Percentiles rank a stretch among this genome's conserved stretches.
Evolutionary conservation across 2,113 vertebrate genomes (phyloP).

Genomic region (Sorex araneus): DNA sequence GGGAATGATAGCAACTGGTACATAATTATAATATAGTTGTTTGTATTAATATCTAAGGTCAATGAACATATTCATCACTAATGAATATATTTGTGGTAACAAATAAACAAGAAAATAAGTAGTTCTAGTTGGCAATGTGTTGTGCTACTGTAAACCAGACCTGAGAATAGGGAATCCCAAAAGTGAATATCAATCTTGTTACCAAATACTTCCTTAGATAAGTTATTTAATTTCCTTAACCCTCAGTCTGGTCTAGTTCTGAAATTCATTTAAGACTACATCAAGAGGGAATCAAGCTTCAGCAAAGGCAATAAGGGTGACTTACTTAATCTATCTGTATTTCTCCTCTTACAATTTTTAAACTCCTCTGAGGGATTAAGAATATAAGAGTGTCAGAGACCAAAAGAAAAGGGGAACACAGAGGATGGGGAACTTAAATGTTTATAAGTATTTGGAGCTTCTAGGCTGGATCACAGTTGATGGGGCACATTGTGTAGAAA

Average conservation of each 20-base stretch:
- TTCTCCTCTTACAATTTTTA: neutral
- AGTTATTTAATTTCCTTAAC: neutral
- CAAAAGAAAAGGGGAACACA: neutral
- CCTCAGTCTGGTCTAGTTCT: neutral
- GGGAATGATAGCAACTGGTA: neutral
- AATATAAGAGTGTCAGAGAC: neutral
- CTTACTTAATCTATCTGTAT: neutral
- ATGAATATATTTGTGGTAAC: neutral
- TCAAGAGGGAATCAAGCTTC: neutral
- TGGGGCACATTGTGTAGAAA: neutral
- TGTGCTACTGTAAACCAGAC: neutral
- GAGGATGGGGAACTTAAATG: neutral
- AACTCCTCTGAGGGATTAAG: neutral
- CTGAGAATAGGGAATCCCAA: neutral
- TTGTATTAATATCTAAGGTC: neutral
- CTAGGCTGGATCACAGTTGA: neutral
- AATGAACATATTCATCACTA: too few relatives aligned
- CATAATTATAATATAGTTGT: neutral
- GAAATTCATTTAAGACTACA: neutral
- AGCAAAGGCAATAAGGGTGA: neutral
- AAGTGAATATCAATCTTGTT: neutral
- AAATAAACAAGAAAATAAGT: constrained; percentile 42
- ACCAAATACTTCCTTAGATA: neutral
- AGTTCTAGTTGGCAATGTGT: neutral
- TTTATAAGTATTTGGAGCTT: constrained; percentile 1